Conservation (phyloP, 2,113 vertebrate genomes). For the Gallinago jamesoni region DNA sequence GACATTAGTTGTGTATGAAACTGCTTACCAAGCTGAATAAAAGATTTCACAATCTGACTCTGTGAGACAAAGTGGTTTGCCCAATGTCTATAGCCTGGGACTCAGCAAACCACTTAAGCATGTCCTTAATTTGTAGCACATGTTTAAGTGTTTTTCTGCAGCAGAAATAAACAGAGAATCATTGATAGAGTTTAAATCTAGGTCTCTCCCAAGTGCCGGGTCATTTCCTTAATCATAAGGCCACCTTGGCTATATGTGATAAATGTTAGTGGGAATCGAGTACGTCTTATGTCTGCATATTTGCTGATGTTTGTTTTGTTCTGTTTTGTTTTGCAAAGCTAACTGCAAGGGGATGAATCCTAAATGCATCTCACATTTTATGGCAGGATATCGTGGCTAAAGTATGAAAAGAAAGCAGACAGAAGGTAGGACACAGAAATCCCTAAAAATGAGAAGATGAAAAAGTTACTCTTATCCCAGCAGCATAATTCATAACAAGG, state of each 20-base stretch:
- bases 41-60: conserved; percentile 15
- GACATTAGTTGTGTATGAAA: not conserved
- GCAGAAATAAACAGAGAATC: conserved; percentile 16
- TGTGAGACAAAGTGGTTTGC: conserved; percentile 4
- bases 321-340: not conserved
- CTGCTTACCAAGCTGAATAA: not conserved
- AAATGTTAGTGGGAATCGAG: not conserved
- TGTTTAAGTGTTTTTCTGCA: conserved; percentile 20
- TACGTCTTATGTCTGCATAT: not conserved
- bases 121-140: conserved; percentile 32
- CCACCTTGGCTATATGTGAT: not conserved
- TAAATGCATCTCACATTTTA: not conserved
- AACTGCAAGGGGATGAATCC: not conserved
- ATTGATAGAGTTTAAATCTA: not conserved
- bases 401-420: not conserved
- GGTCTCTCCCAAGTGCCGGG: not conserved
- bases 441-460: not conserved
- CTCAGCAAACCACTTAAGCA: conserved; percentile 21
- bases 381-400: not conserved
- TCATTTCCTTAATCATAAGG: conserved; percentile 15
- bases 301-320: not conserved
- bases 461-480: not conserved
- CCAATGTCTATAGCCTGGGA: not conserved
- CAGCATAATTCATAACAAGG: not conserved
- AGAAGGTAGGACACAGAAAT: not conserved